Percentiles rank a stretch among this genome's conserved stretches.
phyloP scores from a whole-genome alignment of 2,113 vertebrate genomes.

The Caracal caracal region DNA sequence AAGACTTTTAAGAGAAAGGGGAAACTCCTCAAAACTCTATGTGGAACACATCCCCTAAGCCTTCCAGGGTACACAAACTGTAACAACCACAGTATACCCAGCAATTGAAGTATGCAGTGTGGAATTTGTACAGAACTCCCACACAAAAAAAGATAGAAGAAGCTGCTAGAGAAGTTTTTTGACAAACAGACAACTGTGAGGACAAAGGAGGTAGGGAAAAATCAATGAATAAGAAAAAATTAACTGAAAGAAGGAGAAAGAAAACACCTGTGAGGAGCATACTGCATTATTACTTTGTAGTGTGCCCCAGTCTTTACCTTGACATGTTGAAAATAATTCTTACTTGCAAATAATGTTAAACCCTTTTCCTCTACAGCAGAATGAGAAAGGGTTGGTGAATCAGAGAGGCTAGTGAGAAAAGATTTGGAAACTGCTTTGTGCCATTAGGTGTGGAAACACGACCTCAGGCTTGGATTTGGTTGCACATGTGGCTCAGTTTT shows the following conservation, averaged over 20 bases:
- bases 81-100: background rate
- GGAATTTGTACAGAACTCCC: background rate
- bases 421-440: background rate
- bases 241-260: background rate
- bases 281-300: background rate
- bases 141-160: background rate
- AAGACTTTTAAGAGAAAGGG: background rate
- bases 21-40: background rate
- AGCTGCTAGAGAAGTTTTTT: background rate
- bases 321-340: background rate
- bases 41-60: background rate
- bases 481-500: background rate
- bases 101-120: background rate
- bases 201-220: background rate
- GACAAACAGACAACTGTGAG: background rate
- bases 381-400: background rate
- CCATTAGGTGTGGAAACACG: background rate
- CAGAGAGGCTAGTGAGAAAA: background rate
- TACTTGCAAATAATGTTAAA: background rate
- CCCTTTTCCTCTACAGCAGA: background rate
- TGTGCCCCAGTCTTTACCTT: background rate
- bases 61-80: background rate
- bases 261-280: background rate
- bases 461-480: background rate
- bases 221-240: background rate